Percentiles rank a stretch among this genome's conserved stretches.
These are phyloP conservation scores for Macroramphosus scolopax DNA, from an alignment of 2,797 vertebrate genomes.

Conservation along the genomic window DNA sequence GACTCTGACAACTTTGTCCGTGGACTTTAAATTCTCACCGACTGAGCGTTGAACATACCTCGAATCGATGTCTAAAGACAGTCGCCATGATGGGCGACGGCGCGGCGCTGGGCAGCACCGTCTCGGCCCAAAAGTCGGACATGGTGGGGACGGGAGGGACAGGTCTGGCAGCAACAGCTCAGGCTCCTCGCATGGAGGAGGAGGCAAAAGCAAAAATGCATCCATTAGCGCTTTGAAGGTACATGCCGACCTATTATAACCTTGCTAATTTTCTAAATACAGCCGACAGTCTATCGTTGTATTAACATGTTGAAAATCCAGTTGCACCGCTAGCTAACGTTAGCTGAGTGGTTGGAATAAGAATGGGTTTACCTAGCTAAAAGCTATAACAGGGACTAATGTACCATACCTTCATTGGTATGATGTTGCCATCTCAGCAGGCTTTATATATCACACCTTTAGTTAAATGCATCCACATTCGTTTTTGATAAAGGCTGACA, in stretches of 20 bases:
- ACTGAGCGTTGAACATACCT: conserved; percentile 7
- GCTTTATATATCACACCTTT: too few species aligned
- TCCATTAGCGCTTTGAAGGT: conserved; percentile 74
- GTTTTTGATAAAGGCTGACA: too few species aligned
- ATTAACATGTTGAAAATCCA: too few species aligned
- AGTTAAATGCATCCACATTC: too few species aligned
- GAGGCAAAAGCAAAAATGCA: conserved; percentile 78
- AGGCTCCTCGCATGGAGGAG: conserved; percentile 83
- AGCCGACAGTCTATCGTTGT: too few species aligned
- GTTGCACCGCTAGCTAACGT: too few species aligned
- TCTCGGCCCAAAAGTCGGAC: conserved; percentile 71
- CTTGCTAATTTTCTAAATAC: neutral
- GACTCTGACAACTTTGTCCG: conserved; percentile 36
- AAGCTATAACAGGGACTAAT: too few species aligned
- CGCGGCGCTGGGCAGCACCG: conserved; percentile 79
- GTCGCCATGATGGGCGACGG: conserved; percentile 78
- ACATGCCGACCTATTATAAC: neutral
- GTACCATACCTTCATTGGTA: too few species aligned
- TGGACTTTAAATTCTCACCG: neutral
- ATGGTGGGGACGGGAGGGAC: conserved; percentile 79
- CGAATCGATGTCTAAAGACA: conserved; percentile 80
- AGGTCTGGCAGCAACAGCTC: conserved; percentile 85
- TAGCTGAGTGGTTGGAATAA: too few species aligned
- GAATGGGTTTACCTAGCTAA: too few species aligned
- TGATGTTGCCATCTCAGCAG: too few species aligned